A percentile compares a stretch with the other conserved stretches of the same genome.
Evolutionary conservation across 2,797 vertebrate species (phyloP).

Genomic region (Anas flavirostris): DNA sequence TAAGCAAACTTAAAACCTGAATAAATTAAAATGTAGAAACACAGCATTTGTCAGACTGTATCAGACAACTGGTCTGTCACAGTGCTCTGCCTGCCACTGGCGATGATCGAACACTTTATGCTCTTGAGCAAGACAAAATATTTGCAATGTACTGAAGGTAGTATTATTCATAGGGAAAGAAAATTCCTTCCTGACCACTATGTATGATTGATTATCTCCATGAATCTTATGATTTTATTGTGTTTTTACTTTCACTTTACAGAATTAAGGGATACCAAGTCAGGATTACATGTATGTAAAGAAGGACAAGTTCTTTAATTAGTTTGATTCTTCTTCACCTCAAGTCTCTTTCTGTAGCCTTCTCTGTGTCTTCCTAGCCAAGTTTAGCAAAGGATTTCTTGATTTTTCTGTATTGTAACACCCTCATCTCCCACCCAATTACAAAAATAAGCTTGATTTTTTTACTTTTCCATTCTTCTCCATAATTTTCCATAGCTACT

Average conservation of each 20-base stretch:
- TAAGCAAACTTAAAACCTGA: conserved; percentile 59
- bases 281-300: background rate
- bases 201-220: background rate
- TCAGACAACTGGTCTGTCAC: conserved; percentile 1
- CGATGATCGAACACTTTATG: conserved; percentile 7
- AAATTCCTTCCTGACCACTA: background rate
- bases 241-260: background rate
- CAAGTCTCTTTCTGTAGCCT: background rate
- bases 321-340: background rate
- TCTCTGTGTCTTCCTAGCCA: background rate
- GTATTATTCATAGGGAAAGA: background rate
- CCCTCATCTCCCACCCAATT: background rate
- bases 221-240: conserved; percentile 14
- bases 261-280: background rate
- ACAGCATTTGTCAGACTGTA: conserved; percentile 25
- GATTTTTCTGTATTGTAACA: background rate
- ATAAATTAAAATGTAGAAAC: conserved; percentile 38
- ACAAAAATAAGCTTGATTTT: background rate
- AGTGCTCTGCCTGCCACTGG: background rate
- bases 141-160: background rate
- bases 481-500: background rate
- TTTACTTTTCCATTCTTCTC: background rate
- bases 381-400: background rate
- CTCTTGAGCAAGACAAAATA: conserved; percentile 1
- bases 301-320: background rate